Percentiles rank a stretch among this genome's conserved stretches.
Conservation (phyloP, 2,888 invertebrate genomes). For the Caenorhabditis panamensis region DNA sequence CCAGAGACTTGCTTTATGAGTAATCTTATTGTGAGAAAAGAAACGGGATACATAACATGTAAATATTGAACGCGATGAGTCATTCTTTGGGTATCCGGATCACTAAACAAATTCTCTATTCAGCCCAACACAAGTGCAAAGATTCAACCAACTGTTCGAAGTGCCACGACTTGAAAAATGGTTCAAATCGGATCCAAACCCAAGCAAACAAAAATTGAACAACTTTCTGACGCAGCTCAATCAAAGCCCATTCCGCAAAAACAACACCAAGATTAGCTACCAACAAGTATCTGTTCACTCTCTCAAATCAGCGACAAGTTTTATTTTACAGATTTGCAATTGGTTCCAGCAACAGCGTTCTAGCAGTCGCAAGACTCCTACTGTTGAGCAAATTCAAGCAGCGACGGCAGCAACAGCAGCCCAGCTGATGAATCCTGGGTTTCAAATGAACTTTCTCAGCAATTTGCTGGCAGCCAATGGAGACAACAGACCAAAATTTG, state of each 20-base stretch:
- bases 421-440: constrained; percentile 33
- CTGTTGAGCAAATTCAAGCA: constrained; percentile 21
- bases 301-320: too few relatives aligned
- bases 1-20: constrained; percentile 14
- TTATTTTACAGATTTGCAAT: constrained; percentile 81
- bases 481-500: constrained; percentile 52
- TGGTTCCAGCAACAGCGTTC: constrained; percentile 93
- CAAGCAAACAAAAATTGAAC: constrained; percentile 95
- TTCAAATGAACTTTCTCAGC: constrained; percentile 48
- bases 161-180: constrained; percentile 95
- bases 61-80: constrained; percentile 14
- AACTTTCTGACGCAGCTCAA: constrained; percentile 96
- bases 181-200: constrained; percentile 95
- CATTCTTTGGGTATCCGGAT: constrained; percentile 2
- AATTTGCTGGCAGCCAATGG: constrained; percentile 24
- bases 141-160: constrained; percentile 85
- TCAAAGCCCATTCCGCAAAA: constrained; percentile 88
- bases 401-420: constrained; percentile 21
- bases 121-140: constrained; percentile 70
- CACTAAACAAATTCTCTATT: constrained; percentile 43
- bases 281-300: too few relatives aligned
- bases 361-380: constrained; percentile 38
- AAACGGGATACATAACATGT: constrained; percentile 18
- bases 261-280: constrained; percentile 74
- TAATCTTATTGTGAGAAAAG: constrained; percentile 42